Evolutionary conservation across 2,113 vertebrate species (phyloP).

Genomic region (Nipponia nippon): DNA sequence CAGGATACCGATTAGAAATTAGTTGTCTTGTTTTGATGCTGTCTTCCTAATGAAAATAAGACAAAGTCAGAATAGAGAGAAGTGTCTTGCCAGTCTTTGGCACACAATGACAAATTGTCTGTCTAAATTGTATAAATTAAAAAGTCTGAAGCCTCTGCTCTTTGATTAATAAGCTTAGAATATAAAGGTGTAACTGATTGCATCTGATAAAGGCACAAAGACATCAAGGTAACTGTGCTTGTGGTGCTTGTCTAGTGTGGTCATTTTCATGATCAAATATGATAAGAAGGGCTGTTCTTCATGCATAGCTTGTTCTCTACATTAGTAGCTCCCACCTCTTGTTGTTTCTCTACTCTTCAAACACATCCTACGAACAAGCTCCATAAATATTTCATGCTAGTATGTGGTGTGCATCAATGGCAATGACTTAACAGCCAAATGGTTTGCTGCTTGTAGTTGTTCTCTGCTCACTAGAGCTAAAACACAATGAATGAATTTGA

Average conservation of each 20-base stretch:
- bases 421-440: background rate
- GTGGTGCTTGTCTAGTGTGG: background rate
- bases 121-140: background rate
- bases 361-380: background rate
- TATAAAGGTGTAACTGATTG: background rate
- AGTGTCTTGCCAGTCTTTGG: background rate
- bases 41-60: background rate
- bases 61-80: background rate
- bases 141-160: background rate
- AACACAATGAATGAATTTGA: background rate
- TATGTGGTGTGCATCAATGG: background rate
- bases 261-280: background rate
- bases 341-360: background rate
- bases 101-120: background rate
- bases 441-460: background rate
- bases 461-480: background rate
- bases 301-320: background rate
- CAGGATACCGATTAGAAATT: background rate
- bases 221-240: background rate
- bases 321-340: slow-evolving; percentile 1
- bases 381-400: slow-evolving; percentile 20
- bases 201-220: background rate
- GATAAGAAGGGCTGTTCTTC: background rate
- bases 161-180: background rate
- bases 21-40: background rate